Percentiles rank a stretch among this genome's conserved stretches.
phyloP scores from a whole-genome alignment of 2,888 invertebrate genomes.

The Ophion obscuratus region DNA sequence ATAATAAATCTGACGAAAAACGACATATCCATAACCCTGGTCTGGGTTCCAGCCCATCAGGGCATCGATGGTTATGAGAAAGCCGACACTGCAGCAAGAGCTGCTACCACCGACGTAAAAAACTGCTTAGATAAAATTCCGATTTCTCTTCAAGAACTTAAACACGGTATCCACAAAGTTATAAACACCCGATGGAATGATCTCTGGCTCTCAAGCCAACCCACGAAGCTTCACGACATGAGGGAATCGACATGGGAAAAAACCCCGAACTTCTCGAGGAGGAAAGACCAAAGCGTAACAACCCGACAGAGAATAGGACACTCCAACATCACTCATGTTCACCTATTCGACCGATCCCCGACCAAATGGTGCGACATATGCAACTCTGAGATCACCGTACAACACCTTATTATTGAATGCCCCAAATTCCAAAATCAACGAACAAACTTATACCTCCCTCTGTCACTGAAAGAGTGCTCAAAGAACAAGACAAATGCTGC shows the following conservation, averaged over 20 bases:
- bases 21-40: not conserved
- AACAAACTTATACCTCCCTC: no score
- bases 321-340: not conserved
- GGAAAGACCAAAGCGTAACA: slow-evolving; percentile 5
- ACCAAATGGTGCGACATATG: no score
- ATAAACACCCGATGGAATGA: not conserved
- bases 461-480: no score
- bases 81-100: slow-evolving; percentile 33
- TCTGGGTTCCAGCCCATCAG: slow-evolving; percentile 39
- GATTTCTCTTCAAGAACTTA: not conserved
- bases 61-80: slow-evolving; percentile 32
- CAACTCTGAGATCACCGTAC: no score
- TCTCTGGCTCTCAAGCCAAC: not conserved
- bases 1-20: not conserved
- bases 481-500: no score
- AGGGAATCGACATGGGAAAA: slow-evolving; percentile 1
- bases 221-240: slow-evolving; percentile 12
- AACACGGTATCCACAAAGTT: not conserved
- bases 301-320: slow-evolving; percentile 18
- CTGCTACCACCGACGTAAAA: slow-evolving; percentile 1
- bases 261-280: not conserved
- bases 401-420: no score
- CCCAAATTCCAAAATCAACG: no score
- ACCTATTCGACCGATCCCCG: no score
- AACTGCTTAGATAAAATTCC: not conserved